Base-by-base conservation (phyloP, 2,888 invertebrate genomes). In the Anticlea derivata region DNA sequence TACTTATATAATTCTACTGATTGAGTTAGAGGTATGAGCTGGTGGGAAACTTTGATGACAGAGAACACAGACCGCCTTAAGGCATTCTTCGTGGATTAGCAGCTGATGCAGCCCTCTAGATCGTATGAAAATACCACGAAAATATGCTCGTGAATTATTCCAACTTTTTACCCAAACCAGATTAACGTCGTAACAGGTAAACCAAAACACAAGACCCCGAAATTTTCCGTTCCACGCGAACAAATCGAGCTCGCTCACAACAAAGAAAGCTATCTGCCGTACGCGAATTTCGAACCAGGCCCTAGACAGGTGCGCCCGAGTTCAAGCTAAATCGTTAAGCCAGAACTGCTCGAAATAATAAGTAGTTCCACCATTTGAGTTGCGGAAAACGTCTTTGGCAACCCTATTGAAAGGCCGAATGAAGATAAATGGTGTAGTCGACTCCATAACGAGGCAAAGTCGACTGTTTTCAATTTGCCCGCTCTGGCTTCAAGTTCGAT, bases 381-480 rank as follows among this genome's bases (percentile, higher is more conserved):
- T 86, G 86, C 86, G 80, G 81, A 72, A 71, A 83, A 83, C 83
- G 87, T 86, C 83, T 73, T 78, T 70, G 79, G 80, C 84, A 87
- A 86, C 85, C 85, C 82, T 72, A 88, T 83, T 84, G 85, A 83
- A 87, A 83, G 81, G 75, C 80, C 78, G 84, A 87, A 88, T 87
- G 83, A 86, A 86, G 89, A 89, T 86, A 89, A 88, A 88, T 87
- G 87, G 82, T 75, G 65, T 66, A 85, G 72, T 77, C 80, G 80
- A 78, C 77, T 81, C 76, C 75, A 78, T 88, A 89, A 89, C 88
- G 86, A 89, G 86, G 73, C 76, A 66, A 75, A 82, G 74, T 83
- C 83, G 81, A 84, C 86, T 88, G 88, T 86, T 89, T 87, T 86
- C 88, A 87, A 87, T 89, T 89, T 85, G 79, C 76, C 74, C 70